These are phyloP conservation scores for Macaria liturata DNA, from an alignment of 2,888 invertebrate species.

Conservation along the genomic window DNA sequence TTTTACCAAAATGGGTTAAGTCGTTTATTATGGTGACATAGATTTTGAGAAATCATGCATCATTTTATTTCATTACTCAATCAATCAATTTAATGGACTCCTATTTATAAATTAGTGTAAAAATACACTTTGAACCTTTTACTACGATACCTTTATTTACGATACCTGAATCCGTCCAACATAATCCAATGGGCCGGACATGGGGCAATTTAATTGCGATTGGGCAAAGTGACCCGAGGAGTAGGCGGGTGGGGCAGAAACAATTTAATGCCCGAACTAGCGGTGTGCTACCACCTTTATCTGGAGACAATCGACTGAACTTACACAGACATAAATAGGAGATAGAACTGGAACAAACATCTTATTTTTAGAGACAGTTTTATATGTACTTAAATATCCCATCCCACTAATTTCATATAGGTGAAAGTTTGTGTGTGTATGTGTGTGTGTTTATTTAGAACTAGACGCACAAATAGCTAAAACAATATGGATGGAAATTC, in stretches of 20 bases:
- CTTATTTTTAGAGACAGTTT: neutral
- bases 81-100: too few species aligned
- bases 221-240: conserved; percentile 53
- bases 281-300: conserved; percentile 49
- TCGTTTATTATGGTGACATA: too few species aligned
- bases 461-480: too few species aligned
- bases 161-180: conserved; percentile 43
- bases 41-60: too few species aligned
- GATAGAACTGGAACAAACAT: neutral
- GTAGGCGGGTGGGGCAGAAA: conserved; percentile 45
- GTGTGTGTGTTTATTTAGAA: too few species aligned
- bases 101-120: too few species aligned
- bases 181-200: conserved; percentile 57
- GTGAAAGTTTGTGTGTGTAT: too few species aligned
- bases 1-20: too few species aligned
- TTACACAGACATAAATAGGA: neutral
- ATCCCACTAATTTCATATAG: neutral
- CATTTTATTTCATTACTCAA: too few species aligned
- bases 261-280: conserved; percentile 63
- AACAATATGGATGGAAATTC: too few species aligned
- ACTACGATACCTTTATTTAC: neutral
- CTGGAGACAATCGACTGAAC: conserved; percentile 42
- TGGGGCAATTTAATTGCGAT: conserved; percentile 67
- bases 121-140: too few species aligned
- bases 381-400: neutral